Percentiles rank a stretch among this genome's conserved stretches.
Evolutionary conservation across 2,113 vertebrate species (phyloP).

Genomic region (Panthera tigris): DNA sequence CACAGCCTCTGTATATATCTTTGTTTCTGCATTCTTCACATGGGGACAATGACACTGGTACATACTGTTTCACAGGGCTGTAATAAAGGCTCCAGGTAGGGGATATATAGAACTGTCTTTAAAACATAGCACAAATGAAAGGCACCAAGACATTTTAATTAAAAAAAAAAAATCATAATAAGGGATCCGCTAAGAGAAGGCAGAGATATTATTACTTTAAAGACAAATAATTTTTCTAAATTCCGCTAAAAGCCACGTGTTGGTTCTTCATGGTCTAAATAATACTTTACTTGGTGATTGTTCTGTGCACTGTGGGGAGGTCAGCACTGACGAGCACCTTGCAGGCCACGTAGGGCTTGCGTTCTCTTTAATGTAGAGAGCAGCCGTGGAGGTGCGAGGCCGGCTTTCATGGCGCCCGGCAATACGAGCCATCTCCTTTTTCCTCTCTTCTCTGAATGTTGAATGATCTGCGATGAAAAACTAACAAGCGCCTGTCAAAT

Average conservation of each 20-base stretch:
- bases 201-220: not conserved
- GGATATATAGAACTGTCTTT: not conserved
- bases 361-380: conserved; percentile 69
- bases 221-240: not conserved
- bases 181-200: not conserved
- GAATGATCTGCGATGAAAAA: conserved; percentile 88
- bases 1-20: not conserved
- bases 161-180: not conserved
- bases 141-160: not conserved
- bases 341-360: conserved; percentile 35
- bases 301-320: not conserved
- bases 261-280: not conserved
- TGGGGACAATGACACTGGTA: not conserved
- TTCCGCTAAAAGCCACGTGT: not conserved
- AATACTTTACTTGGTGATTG: conserved; percentile 43
- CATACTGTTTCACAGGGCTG: not conserved
- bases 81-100: not conserved
- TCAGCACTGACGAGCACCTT: not conserved
- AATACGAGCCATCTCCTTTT: conserved; percentile 78
- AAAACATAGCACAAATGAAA: conserved; percentile 15
- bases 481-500: conserved; percentile 96
- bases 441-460: conserved; percentile 81
- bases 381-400: conserved; percentile 65
- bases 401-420: conserved; percentile 58
- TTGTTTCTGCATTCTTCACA: not conserved